Conservation (phyloP, 2,113 vertebrate species). For the Campylomormyrus numenius region DNA sequence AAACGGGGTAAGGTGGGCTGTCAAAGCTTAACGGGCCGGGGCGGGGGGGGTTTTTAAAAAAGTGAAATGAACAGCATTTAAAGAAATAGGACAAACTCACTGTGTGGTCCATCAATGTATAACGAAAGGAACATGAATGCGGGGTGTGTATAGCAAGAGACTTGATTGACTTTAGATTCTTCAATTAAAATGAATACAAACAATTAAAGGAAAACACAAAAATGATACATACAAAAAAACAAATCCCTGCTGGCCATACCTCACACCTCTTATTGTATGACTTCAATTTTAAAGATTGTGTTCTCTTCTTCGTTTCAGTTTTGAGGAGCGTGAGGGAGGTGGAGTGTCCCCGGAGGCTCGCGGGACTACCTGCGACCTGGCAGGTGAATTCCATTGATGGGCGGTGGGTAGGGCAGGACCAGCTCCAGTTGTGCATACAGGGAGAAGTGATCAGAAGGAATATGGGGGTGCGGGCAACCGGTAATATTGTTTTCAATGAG, state of each 20-base stretch:
- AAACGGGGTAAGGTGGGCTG: background rate
- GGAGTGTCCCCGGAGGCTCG: constrained; percentile 63
- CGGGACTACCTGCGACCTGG: constrained; percentile 92
- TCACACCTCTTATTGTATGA: constrained; percentile 76
- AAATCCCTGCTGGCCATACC: constrained; percentile 86
- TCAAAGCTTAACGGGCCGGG: background rate
- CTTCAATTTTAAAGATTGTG: constrained; percentile 47
- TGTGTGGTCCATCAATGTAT: constrained; percentile 31
- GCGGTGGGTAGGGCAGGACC: constrained; percentile 82
- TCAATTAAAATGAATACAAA: constrained; percentile 68
- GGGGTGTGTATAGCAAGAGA: constrained; percentile 67
- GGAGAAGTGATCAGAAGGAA: constrained; percentile 98
- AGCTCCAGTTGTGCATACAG: constrained; percentile 98
- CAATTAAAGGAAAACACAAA: constrained; percentile 68
- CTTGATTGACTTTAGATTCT: constrained; percentile 70
- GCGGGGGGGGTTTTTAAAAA: background rate
- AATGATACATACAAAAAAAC: constrained; percentile 78
- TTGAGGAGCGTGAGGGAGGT: constrained; percentile 60
- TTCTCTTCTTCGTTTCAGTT: constrained; percentile 60
- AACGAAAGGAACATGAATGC: constrained; percentile 43
- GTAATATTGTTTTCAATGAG: constrained; percentile 93
- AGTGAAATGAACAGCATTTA: constrained; percentile 50
- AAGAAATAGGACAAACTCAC: constrained; percentile 53
- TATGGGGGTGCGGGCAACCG: constrained; percentile 92
- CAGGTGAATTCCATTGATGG: constrained; percentile 91